phyloP scores from a whole-genome alignment of 2,113 vertebrate genomes.

The Psammodynastes pulverulentus region DNA sequence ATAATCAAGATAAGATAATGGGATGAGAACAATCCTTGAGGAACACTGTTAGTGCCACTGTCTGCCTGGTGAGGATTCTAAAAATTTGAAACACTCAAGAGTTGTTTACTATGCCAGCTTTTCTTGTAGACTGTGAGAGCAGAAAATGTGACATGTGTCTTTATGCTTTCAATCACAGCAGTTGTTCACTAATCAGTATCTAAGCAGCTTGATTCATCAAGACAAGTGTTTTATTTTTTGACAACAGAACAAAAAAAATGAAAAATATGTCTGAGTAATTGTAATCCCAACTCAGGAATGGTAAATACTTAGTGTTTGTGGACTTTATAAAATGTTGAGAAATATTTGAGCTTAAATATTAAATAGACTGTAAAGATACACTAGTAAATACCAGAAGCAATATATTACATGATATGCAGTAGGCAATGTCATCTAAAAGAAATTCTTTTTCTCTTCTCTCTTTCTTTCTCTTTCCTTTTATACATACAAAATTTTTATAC shows the following conservation, averaged over 20 bases:
- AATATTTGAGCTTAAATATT: background rate
- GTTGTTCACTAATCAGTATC: background rate
- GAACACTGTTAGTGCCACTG: background rate
- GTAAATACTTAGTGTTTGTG: background rate
- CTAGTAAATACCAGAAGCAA: background rate
- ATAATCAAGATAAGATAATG: slow-evolving; percentile 15
- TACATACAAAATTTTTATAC: background rate
- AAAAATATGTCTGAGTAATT: slow-evolving; percentile 16
- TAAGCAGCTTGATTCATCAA: slow-evolving; percentile 15
- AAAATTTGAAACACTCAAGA: background rate
- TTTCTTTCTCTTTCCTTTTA: background rate
- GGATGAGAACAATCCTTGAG: fast-evolving
- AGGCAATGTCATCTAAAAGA: background rate
- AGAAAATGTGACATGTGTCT: slow-evolving; percentile 4
- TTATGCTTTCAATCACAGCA: slow-evolving; percentile 32
- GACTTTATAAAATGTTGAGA: background rate
- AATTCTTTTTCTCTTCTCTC: background rate
- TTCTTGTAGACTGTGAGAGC: background rate
- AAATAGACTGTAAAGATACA: background rate
- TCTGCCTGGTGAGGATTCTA: background rate
- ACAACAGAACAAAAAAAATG: slow-evolving; percentile 11
- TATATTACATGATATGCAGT: background rate
- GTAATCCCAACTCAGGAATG: background rate
- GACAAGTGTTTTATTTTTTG: background rate
- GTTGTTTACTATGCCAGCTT: slow-evolving; percentile 1